Conservation (phyloP, 2,113 vertebrate genomes). For the Notothenia rossii region DNA sequence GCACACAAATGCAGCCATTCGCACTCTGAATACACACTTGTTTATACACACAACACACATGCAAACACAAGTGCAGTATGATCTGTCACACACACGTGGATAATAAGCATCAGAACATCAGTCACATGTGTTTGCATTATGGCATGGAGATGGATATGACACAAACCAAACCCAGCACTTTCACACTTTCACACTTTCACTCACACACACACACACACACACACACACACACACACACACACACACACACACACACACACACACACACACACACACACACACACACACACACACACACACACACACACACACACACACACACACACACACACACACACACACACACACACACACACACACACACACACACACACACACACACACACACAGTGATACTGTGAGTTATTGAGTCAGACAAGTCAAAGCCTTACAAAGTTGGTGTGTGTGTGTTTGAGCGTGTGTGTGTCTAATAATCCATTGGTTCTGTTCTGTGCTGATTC, state of each 20-base stretch:
- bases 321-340: slow-evolving; percentile 41
- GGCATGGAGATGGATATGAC: slow-evolving; percentile 68
- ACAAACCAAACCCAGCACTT: slow-evolving; percentile 47
- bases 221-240: slow-evolving; percentile 41
- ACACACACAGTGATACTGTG: slow-evolving; percentile 78
- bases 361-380: slow-evolving; percentile 41
- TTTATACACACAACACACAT: slow-evolving; percentile 31
- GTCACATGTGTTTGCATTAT: slow-evolving; percentile 74
- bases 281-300: slow-evolving; percentile 41
- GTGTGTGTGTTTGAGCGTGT: slow-evolving; percentile 31
- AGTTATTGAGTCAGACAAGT: slow-evolving; percentile 93
- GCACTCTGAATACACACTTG: too few species aligned
- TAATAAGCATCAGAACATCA: slow-evolving; percentile 70
- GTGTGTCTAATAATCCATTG: slow-evolving; percentile 95
- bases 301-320: slow-evolving; percentile 39
- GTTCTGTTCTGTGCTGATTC: slow-evolving; percentile 98
- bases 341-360: slow-evolving; percentile 41
- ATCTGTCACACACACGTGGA: slow-evolving; percentile 51
- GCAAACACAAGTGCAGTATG: slow-evolving; percentile 40
- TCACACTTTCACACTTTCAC: slow-evolving; percentile 7
- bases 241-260: slow-evolving; percentile 41
- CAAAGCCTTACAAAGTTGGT: slow-evolving; percentile 93
- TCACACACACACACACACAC: slow-evolving; percentile 15
- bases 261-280: slow-evolving; percentile 45
- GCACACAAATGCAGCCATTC: slow-evolving; percentile 31